Base-by-base conservation (phyloP, 2,797 vertebrate genomes). In the Sciaenops ocellatus region DNA sequence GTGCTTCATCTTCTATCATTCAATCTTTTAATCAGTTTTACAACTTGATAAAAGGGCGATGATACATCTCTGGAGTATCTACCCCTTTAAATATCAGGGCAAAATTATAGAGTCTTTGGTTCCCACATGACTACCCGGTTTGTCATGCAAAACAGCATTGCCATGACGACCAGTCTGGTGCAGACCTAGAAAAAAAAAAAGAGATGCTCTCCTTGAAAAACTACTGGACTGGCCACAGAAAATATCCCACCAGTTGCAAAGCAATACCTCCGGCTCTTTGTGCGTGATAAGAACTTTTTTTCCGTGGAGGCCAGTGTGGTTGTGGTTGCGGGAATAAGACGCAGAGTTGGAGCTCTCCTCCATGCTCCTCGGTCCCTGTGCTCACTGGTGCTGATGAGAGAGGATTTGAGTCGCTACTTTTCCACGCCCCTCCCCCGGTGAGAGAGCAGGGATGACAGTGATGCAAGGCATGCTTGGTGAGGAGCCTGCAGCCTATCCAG, bases 301-400 rank as follows among this genome's bases (percentile, higher is more conserved):
- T 20, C 22, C 2, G 7, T 18, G 26, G 28, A 47, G 22, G 57
- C n/a, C 30, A 13, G 20, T 4, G 0, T 5, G 2, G 1, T 0
- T 3, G 8, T 28, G 17, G 65, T 44, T 17, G 28, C 24, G 5
- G 34, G 55, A 72, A 69, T 64, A 69, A 42, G 41, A 34, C 0
- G 22, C 67, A 54, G 86, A 85, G 82, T 83, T 5, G 46, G 69
- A 30, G 62, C 72, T 82, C 73, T 4, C 42, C 47, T 54, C 59
- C 2, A 17, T 38, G 61, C 70, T 66, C 42, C 55, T 73, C 64
- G 60, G 65, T 59, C 60, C 47, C 69, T 71, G 48, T 16, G 73
- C 82, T 80, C 87, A 54, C 78, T 88, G 94, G 80, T 93, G 87
- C 92, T 94, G 95, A 95, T 94, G 93, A 87, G 92, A 75, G 89